Conservation (phyloP, 2,797 vertebrate species). For the Pseudochromis fuscus region DNA sequence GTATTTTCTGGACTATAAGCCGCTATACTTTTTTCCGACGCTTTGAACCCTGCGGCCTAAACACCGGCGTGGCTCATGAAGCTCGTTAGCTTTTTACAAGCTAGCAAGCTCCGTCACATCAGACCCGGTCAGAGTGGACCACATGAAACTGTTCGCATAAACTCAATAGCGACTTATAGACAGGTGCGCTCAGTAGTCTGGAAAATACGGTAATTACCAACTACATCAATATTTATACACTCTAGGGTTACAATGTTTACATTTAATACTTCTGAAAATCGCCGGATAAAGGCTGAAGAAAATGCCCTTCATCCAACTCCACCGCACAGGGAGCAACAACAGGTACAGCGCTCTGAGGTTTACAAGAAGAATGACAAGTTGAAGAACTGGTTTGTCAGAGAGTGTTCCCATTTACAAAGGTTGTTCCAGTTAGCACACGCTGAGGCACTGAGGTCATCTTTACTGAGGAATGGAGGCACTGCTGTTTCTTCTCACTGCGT, state of each 20-base stretch:
- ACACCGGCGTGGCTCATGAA: no score
- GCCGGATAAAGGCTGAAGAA: conserved; percentile 22
- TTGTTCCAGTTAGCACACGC: conserved; percentile 54
- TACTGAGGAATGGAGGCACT: conserved; percentile 9
- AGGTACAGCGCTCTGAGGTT: conserved; percentile 4
- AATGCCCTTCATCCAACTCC: conserved; percentile 38
- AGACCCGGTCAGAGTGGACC: no score
- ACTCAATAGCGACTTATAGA: no score
- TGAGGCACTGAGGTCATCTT: conserved; percentile 57
- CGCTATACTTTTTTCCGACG: no score
- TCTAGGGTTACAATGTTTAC: conserved; percentile 25
- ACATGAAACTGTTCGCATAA: no score
- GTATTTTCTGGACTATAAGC: no score
- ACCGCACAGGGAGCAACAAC: conserved; percentile 30
- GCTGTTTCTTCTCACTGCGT: conserved; percentile 21
- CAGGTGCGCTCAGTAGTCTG: no score
- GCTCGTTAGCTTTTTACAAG: no score
- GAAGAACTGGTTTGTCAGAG: conserved; percentile 79
- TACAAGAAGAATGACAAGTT: conserved; percentile 35
- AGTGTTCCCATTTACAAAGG: conserved; percentile 42
- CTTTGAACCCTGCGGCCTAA: no score
- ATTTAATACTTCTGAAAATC: conserved; percentile 64
- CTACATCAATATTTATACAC: conserved; percentile 25
- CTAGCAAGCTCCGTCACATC: no score
- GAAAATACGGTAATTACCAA: no score